phyloP scores from a whole-genome alignment of 2,888 invertebrate genomes.

The Azorinus chamasolen region DNA sequence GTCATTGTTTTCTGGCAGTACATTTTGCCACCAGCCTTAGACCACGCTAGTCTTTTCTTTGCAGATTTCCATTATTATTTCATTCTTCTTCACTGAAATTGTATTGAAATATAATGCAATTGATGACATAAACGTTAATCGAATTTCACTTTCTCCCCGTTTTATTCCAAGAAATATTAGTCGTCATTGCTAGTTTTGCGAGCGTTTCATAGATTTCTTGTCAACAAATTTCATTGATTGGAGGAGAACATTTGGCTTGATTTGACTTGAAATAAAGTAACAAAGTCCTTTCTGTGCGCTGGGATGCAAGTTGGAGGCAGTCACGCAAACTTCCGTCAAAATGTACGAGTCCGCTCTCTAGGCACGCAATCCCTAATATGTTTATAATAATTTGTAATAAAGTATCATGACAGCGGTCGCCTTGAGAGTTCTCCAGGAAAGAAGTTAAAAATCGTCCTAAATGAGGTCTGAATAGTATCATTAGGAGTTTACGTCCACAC shows the following conservation, averaged over 20 bases:
- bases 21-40: no score
- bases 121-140: no score
- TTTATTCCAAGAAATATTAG: no score
- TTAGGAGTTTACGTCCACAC: slow-evolving; percentile 59
- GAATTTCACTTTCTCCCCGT: no score
- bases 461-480: slow-evolving; percentile 73
- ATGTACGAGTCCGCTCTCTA: slow-evolving; percentile 23
- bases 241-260: slow-evolving; percentile 51
- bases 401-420: slow-evolving; percentile 67
- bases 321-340: slow-evolving; percentile 49
- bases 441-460: slow-evolving; percentile 68
- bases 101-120: no score
- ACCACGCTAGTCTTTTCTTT: no score
- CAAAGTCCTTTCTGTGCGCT: slow-evolving; percentile 55
- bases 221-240: slow-evolving; percentile 27
- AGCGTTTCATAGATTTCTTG: no score
- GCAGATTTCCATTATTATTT: no score
- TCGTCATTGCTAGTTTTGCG: no score
- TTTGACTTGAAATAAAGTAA: slow-evolving; percentile 59
- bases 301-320: slow-evolving; percentile 45
- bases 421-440: slow-evolving; percentile 65
- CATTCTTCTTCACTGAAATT: no score
- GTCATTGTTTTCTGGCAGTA: no score
- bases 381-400: slow-evolving; percentile 76
- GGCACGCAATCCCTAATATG: slow-evolving; percentile 74